Percentiles rank a stretch among this genome's conserved stretches.
phyloP scores from a whole-genome alignment of 2,888 invertebrate species.

The Tortricodes alternella region DNA sequence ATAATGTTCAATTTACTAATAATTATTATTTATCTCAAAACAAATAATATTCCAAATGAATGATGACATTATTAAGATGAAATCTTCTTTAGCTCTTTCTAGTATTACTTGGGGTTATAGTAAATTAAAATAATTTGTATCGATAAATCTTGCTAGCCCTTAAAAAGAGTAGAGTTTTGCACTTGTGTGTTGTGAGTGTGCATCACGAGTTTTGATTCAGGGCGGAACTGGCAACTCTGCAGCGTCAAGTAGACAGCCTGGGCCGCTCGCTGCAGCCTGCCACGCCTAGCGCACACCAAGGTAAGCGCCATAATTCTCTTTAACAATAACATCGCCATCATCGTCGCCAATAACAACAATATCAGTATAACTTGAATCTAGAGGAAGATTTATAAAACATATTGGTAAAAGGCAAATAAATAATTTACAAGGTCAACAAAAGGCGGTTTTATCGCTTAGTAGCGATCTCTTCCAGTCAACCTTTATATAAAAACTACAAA shows the following conservation, averaged over 20 bases:
- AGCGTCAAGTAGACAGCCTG: constrained; percentile 89
- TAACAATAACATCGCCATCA: background rate
- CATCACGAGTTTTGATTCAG: constrained; percentile 81
- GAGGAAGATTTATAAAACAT: no score
- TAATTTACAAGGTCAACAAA: no score
- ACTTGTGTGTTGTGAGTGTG: constrained; percentile 56
- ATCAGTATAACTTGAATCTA: background rate
- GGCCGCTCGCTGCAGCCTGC: constrained; percentile 70
- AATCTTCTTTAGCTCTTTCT: no score
- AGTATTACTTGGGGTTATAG: no score
- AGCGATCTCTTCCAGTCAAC: no score
- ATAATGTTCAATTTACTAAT: no score
- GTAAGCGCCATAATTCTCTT: constrained; percentile 41
- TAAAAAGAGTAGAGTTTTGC: constrained; percentile 31
- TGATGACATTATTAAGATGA: no score
- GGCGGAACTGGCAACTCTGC: constrained; percentile 90
- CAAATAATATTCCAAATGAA: no score
- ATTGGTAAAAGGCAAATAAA: no score
- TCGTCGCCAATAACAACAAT: background rate
- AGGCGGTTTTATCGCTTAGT: no score
- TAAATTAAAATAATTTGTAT: background rate
- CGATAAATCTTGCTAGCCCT: background rate
- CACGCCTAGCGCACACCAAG: constrained; percentile 66
- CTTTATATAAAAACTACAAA: no score
- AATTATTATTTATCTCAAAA: no score